Base-by-base conservation (phyloP, 2,113 vertebrate genomes). In the Campylorhamphus procurvoides region DNA sequence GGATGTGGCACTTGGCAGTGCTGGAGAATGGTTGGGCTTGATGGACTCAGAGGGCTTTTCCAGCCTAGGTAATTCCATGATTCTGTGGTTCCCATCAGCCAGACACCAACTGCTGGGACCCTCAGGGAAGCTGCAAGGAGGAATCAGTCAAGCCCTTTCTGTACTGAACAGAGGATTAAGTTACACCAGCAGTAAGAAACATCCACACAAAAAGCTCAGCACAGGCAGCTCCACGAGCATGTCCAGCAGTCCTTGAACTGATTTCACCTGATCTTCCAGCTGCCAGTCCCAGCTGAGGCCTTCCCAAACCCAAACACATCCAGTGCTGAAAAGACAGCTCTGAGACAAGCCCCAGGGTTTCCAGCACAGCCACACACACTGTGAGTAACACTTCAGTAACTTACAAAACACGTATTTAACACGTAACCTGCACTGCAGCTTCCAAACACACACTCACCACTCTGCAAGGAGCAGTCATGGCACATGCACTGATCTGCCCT, bases 401-500 rank as follows among this genome's bases (percentile, higher is more conserved):
- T 16, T 3, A 49, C 47, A 49, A 46, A 49, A 0, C 56, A 14
- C 0, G 0, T 7, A 0, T 9, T 27, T 9, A 11, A 18, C 0
- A 8, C 0, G 0, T 8, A 12, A 12, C 37, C 49, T 5, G 59
- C 71, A 4, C 8, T 2, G 4, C 33, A 7, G 42, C 7, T 14
- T 3, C 40, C 55, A 83, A 22, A 19, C 42, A 29, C 49, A 3
- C 2, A 2, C 42, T 8, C 24, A 2, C 3, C 10, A 1, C 69
- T 0, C 1, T 46, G 16, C 0, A 9, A 29, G 64, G 19, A 14
- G 23, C 7, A 35, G 13, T 3, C 2, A 7, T 0, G 2, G 52
- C 35, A 5, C 3, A 12, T 0, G 0, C 0, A 2, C 0, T 15
- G 8, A 8, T 22, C 0, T 24, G 44, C 25, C 40, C 29, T 28